Evolutionary conservation across 2,888 invertebrate species (phyloP).

Genomic region (Euspilapteryx auroguttella): DNA sequence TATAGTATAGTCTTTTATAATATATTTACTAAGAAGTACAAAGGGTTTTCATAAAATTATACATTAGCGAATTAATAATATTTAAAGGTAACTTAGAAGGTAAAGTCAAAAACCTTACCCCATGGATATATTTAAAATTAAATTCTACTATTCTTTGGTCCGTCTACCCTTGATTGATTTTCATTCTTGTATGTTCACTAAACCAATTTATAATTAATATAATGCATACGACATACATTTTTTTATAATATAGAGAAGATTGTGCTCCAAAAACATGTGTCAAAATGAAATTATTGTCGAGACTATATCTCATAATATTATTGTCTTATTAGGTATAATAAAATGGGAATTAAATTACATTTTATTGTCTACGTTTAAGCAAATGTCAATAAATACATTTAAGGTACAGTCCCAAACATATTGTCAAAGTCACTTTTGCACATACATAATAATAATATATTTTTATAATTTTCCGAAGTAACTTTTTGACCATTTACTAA

Average conservation of each 20-base stretch:
- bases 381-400: not conserved
- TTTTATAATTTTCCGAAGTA: not conserved
- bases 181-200: too few relatives aligned
- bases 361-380: not conserved
- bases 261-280: not conserved
- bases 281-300: not conserved
- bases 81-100: not conserved
- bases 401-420: constrained; percentile 17
- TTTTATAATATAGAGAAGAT: not conserved
- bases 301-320: not conserved
- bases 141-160: constrained; percentile 4
- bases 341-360: not conserved
- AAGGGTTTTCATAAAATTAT: not conserved
- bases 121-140: not conserved
- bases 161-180: too few relatives aligned
- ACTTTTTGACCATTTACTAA: too few relatives aligned
- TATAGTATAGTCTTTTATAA: not conserved
- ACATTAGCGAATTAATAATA: not conserved
- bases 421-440: constrained; percentile 47
- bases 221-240: constrained; percentile 3
- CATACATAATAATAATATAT: constrained; percentile 16
- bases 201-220: too few relatives aligned
- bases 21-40: not conserved
- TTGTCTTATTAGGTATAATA: not conserved
- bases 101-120: not conserved